Evolutionary conservation across 2,888 invertebrate species (phyloP).

Genomic region (Drosophila colorata): DNA sequence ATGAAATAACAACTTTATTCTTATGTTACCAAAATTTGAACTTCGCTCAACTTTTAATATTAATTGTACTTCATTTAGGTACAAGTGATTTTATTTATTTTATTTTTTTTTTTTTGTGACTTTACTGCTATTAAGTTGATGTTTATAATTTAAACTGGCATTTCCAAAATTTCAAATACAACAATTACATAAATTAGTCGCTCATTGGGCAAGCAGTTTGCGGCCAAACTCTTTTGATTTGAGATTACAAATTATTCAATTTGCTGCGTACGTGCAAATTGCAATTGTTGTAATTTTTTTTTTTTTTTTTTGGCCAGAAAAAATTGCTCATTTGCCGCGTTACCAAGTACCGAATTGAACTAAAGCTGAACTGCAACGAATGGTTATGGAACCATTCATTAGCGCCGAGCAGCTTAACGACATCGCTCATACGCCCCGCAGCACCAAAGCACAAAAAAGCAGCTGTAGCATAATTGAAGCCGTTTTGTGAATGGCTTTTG

Average conservation of each 20-base stretch:
- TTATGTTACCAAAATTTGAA: no score
- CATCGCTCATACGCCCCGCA: conserved; percentile 69
- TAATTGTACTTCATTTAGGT: no score
- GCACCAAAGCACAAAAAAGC: conserved; percentile 29
- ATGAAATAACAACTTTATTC: no score
- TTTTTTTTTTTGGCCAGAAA: conserved; percentile 3
- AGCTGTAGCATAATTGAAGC: conserved; percentile 59
- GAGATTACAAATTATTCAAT: conserved; percentile 20
- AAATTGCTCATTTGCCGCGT: not conserved
- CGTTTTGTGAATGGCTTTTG: conserved; percentile 64
- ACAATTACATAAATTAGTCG: conserved; percentile 15
- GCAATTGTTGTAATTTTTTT: conserved; percentile 29
- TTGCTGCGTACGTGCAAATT: conserved; percentile 49
- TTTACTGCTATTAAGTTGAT: not conserved
- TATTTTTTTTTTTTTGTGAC: not conserved
- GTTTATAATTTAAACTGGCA: conserved; percentile 4
- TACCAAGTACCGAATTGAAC: conserved; percentile 9
- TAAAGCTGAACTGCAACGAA: conserved; percentile 9
- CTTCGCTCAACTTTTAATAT: no score
- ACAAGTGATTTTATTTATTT: not conserved
- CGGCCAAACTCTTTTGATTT: conserved; percentile 54
- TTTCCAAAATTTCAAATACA: not conserved
- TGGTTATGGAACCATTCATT: conserved; percentile 63
- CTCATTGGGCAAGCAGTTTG: conserved; percentile 42
- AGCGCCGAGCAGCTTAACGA: conserved; percentile 60